Conservation (phyloP, 2,797 vertebrate species). For the Phyllotis vaccarum region DNA sequence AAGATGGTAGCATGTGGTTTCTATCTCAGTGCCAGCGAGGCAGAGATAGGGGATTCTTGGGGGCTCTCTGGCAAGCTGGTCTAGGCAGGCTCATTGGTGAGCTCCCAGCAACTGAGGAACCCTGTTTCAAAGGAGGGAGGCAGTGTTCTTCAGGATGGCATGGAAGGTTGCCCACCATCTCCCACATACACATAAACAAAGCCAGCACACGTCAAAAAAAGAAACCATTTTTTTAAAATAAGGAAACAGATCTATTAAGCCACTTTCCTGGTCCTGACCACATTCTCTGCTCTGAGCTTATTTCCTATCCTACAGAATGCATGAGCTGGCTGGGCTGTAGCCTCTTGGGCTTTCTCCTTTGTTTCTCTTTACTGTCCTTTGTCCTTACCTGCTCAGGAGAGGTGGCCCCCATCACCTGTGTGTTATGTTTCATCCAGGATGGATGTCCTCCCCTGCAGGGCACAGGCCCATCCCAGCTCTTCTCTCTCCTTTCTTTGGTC, state of each 20-base stretch:
- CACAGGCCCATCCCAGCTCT: constrained; percentile 47
- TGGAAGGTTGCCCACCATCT: neutral
- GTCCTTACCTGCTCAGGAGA: neutral
- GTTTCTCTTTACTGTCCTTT: neutral
- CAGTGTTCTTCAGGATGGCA: neutral
- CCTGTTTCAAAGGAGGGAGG: neutral
- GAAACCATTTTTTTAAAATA: neutral
- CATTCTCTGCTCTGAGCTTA: neutral
- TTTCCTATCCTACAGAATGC: neutral
- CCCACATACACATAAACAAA: neutral
- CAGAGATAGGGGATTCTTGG: neutral
- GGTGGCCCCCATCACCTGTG: constrained; percentile 51
- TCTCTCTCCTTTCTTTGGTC: constrained; percentile 17
- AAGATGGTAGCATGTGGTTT: neutral
- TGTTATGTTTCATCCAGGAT: neutral
- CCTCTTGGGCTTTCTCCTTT: neutral
- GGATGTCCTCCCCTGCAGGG: neutral
- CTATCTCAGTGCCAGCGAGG: neutral
- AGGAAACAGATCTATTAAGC: neutral
- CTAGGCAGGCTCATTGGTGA: no score
- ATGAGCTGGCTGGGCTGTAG: neutral
- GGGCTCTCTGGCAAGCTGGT: neutral
- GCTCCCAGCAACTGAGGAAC: neutral
- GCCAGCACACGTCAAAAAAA: neutral
- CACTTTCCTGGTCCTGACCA: neutral